Evolutionary conservation across 1,140 invertebrate genomes (phyloP), one percentile per base, ranked within the genome.

Genomic region (Bombus impatiens): DNA sequence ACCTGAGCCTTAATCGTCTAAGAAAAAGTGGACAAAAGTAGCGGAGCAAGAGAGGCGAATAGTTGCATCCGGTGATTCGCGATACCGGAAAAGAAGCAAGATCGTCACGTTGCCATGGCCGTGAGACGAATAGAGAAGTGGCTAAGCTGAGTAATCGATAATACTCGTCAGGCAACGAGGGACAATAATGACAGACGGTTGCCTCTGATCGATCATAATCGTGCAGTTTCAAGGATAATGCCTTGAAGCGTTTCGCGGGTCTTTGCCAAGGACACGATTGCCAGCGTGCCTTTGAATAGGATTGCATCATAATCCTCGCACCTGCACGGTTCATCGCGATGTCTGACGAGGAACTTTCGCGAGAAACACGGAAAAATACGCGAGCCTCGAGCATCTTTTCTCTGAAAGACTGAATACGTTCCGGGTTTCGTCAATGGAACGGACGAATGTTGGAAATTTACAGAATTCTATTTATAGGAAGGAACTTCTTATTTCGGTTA

Each of bases 241-340:
- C 92, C 86, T 81, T 44, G 57, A 59, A 70, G 85, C 42, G 68
- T 71, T 75, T 78, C 68, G 74, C 53, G 76, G 88, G 88, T 93
- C 92, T 93, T 82, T 92, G 92, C 87, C 92, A 92, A 93, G 91
- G 91, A 91, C 89, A 67, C 28, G 37, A 81, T 67, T 35, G 53
- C 32, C 28, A n/a, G 42, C 32, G 32, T 25, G 42, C 40, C 22
- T 81, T 59, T 35, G n/a, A 72, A 57, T 32, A n/a, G n/a, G 67
- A 65, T 88, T 86, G 25, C 53, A 28, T 47, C 62, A 77, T 44
- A 75, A 88, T 65, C 74, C 32, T 35, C 22, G 28, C 71, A 22
- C 40, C 76, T 70, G 32, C 15, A 6, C 1, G 65, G 13, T 5
- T 79, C 78, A 59, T 67, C 75, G 42, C 44, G 28, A 18, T 5